These are phyloP conservation scores for Baronia brevicornis DNA, from an alignment of 2,888 invertebrate genomes.

Conservation along the genomic window DNA sequence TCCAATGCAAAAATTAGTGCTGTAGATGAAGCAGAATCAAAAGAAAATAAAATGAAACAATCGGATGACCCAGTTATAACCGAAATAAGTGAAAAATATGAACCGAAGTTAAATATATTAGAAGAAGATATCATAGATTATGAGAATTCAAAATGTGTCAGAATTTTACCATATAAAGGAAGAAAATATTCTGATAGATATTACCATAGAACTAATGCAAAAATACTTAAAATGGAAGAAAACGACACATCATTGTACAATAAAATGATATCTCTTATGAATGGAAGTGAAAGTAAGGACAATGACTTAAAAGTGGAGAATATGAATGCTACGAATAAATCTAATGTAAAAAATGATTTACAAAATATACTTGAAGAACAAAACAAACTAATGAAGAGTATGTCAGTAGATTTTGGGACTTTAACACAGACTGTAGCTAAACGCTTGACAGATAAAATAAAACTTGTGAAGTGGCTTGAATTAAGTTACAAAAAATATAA, in stretches of 20 bases:
- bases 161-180: constrained; percentile 34
- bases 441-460: constrained; percentile 28
- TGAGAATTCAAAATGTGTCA: constrained; percentile 33
- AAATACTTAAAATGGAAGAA: constrained; percentile 50
- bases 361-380: constrained; percentile 9
- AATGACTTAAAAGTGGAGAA: background rate
- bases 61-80: background rate
- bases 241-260: constrained; percentile 42
- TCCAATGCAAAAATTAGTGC: constrained; percentile 13
- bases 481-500: constrained; percentile 49
- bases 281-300: constrained; percentile 3
- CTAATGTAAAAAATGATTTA: constrained; percentile 3
- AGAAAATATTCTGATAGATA: constrained; percentile 41
- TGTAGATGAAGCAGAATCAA: background rate
- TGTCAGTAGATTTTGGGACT: background rate
- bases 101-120: too few species aligned
- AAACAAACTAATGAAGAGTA: constrained; percentile 3
- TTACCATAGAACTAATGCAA: constrained; percentile 42
- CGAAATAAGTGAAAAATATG: too few species aligned
- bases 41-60: background rate
- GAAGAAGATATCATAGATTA: constrained; percentile 1
- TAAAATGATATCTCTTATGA: constrained; percentile 28
- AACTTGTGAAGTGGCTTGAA: constrained; percentile 52
- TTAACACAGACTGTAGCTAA: constrained; percentile 15
- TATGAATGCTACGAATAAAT: background rate